Percentiles rank a stretch among this genome's conserved stretches.
Conservation (phyloP, 2,113 vertebrate genomes). For the Ctenodactylus gundi region DNA sequence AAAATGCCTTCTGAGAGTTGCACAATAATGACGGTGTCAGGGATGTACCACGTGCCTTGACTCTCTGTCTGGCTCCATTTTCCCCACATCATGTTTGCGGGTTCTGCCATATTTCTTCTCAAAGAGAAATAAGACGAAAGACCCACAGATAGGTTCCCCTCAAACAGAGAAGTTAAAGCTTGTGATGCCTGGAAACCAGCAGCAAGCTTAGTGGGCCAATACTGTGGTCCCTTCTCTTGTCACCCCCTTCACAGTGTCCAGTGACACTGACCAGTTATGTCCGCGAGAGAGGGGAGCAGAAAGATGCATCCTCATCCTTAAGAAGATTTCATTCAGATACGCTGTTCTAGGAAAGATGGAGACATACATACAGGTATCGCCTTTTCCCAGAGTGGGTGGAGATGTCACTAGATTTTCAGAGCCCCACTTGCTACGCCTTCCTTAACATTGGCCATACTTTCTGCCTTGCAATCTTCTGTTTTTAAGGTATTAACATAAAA, state of each 20-base stretch:
- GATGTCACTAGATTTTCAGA: neutral
- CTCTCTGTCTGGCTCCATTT: neutral
- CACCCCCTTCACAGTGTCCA: accelerated
- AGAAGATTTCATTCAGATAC: neutral
- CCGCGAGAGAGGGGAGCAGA: neutral
- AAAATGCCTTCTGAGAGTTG: neutral
- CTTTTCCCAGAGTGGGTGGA: neutral
- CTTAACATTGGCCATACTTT: neutral
- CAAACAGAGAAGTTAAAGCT: neutral
- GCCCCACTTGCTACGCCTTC: neutral
- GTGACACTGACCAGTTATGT: neutral
- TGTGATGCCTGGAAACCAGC: neutral
- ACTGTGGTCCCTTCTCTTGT: no score
- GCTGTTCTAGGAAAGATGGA: neutral
- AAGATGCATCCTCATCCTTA: neutral
- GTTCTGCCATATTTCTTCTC: neutral
- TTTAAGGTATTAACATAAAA: neutral
- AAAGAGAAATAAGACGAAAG: neutral
- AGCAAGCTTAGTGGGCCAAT: neutral
- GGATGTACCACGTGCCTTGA: neutral
- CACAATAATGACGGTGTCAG: neutral
- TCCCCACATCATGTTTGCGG: neutral
- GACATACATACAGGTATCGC: neutral
- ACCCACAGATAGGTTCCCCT: neutral
- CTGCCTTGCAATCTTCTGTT: neutral